A percentile compares a stretch with the other conserved stretches of the same genome.
These are phyloP conservation scores for Strix aluco DNA, from an alignment of 2,113 vertebrate species.

Conservation along the genomic window DNA sequence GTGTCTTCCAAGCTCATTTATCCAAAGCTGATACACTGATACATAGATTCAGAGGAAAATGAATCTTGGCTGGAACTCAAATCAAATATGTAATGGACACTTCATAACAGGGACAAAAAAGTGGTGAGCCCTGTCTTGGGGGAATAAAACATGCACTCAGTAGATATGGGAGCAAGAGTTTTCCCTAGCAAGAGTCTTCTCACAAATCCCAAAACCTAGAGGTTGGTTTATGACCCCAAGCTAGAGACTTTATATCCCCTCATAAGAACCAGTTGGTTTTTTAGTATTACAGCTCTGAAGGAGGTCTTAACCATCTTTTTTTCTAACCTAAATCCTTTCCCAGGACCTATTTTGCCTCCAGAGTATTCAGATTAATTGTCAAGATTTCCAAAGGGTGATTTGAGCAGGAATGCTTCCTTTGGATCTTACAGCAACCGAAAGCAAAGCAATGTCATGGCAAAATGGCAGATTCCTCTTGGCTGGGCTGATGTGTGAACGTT, in stretches of 20 bases:
- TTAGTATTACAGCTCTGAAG: not conserved
- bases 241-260: not conserved
- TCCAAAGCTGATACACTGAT: not conserved
- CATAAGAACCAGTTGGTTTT: not conserved
- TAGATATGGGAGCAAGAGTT: not conserved
- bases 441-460: not conserved
- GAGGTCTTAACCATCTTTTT: not conserved
- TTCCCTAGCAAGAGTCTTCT: not conserved
- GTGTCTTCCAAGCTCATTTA: not conserved
- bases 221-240: not conserved
- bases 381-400: not conserved
- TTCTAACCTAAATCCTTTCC: not conserved
- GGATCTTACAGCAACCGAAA: not conserved
- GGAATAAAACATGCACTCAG: not conserved
- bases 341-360: not conserved
- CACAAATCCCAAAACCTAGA: not conserved
- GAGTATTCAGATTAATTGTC: not conserved
- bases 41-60: not conserved
- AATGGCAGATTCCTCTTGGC: not conserved
- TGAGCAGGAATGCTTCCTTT: not conserved
- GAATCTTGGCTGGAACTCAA: not conserved
- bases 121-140: not conserved
- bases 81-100: not conserved
- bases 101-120: not conserved
- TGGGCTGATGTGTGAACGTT: accelerated